A percentile compares a stretch with the other conserved stretches of the same genome.
These are phyloP conservation scores for Myotis daubentonii DNA, from an alignment of 2,797 vertebrate species.

Conservation along the genomic window DNA sequence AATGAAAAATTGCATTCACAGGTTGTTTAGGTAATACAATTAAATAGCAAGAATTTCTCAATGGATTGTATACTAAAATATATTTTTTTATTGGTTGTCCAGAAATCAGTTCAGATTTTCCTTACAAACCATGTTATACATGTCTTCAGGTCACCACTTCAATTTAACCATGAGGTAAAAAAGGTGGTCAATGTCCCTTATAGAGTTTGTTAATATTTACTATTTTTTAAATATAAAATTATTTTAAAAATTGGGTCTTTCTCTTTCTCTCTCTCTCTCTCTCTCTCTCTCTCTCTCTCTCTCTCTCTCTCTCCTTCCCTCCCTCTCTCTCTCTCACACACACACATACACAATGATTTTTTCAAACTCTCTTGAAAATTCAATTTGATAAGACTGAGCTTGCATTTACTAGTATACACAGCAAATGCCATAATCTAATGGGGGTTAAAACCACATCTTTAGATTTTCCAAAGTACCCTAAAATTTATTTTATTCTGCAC, in stretches of 20 bases:
- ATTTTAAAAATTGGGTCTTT: background rate
- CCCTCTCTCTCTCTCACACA: no score
- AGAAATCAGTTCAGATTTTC: background rate
- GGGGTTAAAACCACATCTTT: background rate
- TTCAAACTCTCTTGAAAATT: background rate
- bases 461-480: background rate
- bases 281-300: background rate
- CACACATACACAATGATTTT: background rate
- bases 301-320: background rate
- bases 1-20: background rate
- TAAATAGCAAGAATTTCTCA: slow-evolving; percentile 12
- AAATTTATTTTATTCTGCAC: background rate
- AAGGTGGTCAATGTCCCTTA: background rate
- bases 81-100: background rate
- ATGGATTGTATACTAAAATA: background rate
- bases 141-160: background rate
- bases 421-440: background rate
- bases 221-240: slow-evolving; percentile 6
- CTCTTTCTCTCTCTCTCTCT: no score
- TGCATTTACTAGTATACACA: background rate
- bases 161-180: background rate
- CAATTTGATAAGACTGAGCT: background rate
- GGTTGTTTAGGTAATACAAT: background rate
- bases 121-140: background rate
- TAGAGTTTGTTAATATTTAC: background rate